phyloP scores from a whole-genome alignment of 2,888 invertebrate genomes.

The Hipparchia semele region DNA sequence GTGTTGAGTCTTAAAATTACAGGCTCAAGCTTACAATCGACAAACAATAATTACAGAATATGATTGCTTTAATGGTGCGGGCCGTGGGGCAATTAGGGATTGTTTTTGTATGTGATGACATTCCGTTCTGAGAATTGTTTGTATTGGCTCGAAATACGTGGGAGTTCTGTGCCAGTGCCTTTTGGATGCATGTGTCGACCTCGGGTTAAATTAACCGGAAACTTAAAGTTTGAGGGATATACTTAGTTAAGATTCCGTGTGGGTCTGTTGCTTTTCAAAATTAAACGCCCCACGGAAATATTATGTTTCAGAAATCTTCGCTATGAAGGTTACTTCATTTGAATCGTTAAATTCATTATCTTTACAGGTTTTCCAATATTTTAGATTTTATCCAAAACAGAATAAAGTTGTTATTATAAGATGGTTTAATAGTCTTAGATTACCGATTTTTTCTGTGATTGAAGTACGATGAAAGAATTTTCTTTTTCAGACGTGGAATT shows the following conservation, averaged over 20 bases:
- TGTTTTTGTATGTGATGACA: conserved; percentile 68
- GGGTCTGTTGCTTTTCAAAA: conserved; percentile 60
- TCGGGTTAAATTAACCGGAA: conserved; percentile 80
- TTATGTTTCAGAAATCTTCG: background rate
- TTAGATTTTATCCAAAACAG: too few relatives aligned
- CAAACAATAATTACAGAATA: conserved; percentile 40
- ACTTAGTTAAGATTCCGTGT: conserved; percentile 75
- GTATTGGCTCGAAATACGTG: conserved; percentile 64
- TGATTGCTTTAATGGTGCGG: conserved; percentile 50
- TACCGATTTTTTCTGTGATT: too few relatives aligned
- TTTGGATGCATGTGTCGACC: conserved; percentile 71
- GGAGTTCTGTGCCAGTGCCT: conserved; percentile 62
- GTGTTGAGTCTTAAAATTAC: conserved; percentile 29
- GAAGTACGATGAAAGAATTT: too few relatives aligned
- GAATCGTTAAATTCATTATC: background rate
- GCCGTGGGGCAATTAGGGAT: conserved; percentile 62
- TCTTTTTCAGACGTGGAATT: too few relatives aligned
- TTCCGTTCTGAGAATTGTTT: conserved; percentile 74
- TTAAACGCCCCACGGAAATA: conserved; percentile 24
- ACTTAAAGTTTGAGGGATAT: conserved; percentile 62
- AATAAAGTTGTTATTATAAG: too few relatives aligned
- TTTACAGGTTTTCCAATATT: background rate
- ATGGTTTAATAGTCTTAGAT: too few relatives aligned
- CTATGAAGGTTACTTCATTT: too few relatives aligned
- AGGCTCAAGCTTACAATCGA: conserved; percentile 21